phyloP scores from a whole-genome alignment of 2,888 invertebrate genomes.

The Antheraea assamensis region DNA sequence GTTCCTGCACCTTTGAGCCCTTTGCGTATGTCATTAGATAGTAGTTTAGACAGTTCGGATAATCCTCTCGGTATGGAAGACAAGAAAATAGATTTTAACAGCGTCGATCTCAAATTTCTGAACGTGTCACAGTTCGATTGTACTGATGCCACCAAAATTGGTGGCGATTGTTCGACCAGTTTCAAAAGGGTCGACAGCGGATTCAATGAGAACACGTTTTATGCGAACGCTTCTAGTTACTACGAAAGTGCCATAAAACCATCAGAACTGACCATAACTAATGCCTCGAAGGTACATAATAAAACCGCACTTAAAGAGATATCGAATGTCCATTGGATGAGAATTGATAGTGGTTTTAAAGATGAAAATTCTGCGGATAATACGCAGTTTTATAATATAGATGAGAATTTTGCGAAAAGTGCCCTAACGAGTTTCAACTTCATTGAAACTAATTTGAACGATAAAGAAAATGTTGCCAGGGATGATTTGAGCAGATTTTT shows the following conservation, averaged over 20 bases:
- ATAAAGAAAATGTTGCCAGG: constrained; percentile 59
- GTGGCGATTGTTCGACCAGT: constrained; percentile 56
- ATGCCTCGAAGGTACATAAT: constrained; percentile 47
- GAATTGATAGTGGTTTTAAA: constrained; percentile 76
- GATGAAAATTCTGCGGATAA: constrained; percentile 71
- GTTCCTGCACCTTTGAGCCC: constrained; percentile 53
- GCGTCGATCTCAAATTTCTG: constrained; percentile 75
- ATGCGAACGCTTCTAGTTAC: constrained; percentile 71
- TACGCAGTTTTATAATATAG: constrained; percentile 58
- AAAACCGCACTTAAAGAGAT: constrained; percentile 68
- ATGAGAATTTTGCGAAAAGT: constrained; percentile 49
- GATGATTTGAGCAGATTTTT: constrained; percentile 61
- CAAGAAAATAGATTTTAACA: constrained; percentile 74
- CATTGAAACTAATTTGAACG: constrained; percentile 47
- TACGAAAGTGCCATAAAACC: constrained; percentile 79
- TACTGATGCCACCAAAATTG: constrained; percentile 49
- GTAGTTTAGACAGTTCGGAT: constrained; percentile 64
- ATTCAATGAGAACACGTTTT: constrained; percentile 73
- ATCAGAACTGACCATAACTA: constrained; percentile 72
- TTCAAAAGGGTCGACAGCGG: constrained; percentile 74
- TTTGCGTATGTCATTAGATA: constrained; percentile 69
- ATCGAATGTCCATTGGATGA: constrained; percentile 75
- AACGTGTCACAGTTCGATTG: constrained; percentile 59
- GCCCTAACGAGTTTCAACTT: constrained; percentile 47
- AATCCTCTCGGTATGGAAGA: constrained; percentile 65